Evolutionary conservation across 2,797 vertebrate species (phyloP).

Genomic region (Falco rusticolus): DNA sequence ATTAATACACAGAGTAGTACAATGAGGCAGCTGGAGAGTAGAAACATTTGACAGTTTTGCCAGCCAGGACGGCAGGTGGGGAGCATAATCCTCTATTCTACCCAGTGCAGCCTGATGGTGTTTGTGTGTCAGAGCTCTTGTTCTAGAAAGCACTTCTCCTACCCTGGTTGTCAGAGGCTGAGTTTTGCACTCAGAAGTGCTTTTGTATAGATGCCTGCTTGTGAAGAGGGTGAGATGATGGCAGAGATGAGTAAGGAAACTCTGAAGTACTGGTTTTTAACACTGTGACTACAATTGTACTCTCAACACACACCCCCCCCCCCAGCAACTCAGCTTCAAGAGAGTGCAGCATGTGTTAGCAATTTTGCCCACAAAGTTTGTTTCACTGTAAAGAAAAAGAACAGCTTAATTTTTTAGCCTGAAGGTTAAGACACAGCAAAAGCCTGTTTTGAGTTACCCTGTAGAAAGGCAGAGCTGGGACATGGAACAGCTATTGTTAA

Average conservation of each 20-base stretch:
- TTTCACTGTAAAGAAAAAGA: neutral
- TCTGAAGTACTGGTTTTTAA: neutral
- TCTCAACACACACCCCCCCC: too few relatives aligned
- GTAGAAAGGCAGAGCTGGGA: neutral
- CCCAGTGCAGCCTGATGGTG: neutral
- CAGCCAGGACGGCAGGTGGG: neutral
- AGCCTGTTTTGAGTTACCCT: neutral
- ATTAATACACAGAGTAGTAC: neutral
- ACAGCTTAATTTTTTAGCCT: neutral
- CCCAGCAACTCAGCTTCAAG: neutral
- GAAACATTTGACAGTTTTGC: neutral
- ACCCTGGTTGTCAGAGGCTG: neutral
- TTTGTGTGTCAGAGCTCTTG: neutral
- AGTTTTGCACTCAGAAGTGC: neutral
- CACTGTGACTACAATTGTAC: neutral
- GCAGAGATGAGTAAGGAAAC: neutral
- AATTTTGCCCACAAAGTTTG: neutral
- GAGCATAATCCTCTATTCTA: neutral
- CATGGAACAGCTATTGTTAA: neutral
- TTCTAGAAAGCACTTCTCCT: neutral
- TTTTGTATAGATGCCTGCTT: neutral
- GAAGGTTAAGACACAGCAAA: neutral
- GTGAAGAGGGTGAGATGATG: neutral
- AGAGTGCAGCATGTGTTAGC: neutral
- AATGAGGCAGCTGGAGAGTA: neutral